Conservation (phyloP, 1,140 invertebrate species). For the Bombyx mandarina region DNA sequence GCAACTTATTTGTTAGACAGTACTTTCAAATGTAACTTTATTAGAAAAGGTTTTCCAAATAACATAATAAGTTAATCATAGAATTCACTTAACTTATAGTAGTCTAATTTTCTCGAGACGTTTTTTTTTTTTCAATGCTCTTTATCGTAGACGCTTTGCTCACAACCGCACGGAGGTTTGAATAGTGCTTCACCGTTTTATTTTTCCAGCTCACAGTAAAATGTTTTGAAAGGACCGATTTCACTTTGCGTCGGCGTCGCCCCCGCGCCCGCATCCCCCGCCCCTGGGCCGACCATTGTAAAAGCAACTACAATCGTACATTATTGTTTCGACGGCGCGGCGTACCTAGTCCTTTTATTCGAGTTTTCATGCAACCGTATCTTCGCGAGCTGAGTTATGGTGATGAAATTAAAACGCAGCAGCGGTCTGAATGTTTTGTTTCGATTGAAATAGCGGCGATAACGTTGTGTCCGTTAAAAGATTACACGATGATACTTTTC, state of each 20-base stretch:
- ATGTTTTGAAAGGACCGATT: conserved; percentile 68
- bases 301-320: conserved; percentile 61
- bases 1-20: too few relatives aligned
- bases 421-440: conserved; percentile 5
- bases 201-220: conserved; percentile 52
- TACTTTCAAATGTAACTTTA: too few relatives aligned
- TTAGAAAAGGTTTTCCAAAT: too few relatives aligned
- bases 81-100: too few relatives aligned
- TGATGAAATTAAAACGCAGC: conserved; percentile 58
- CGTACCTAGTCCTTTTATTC: conserved; percentile 51
- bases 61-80: too few relatives aligned
- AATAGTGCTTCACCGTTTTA: conserved; percentile 46
- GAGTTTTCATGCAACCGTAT: conserved; percentile 47
- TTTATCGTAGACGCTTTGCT: conserved; percentile 20
- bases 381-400: conserved; percentile 50
- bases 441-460: too few relatives aligned
- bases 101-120: too few relatives aligned
- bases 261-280: conserved; percentile 39
- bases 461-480: too few relatives aligned
- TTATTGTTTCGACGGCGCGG: conserved; percentile 56
- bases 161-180: conserved; percentile 19
- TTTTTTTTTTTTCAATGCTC: conserved; percentile 13
- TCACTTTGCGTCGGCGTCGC: conserved; percentile 35
- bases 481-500: too few relatives aligned
- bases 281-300: conserved; percentile 51